Percentiles rank a stretch among this genome's conserved stretches.
Evolutionary conservation across 2,797 vertebrate species (phyloP).

Genomic region (Danionella dracula): DNA sequence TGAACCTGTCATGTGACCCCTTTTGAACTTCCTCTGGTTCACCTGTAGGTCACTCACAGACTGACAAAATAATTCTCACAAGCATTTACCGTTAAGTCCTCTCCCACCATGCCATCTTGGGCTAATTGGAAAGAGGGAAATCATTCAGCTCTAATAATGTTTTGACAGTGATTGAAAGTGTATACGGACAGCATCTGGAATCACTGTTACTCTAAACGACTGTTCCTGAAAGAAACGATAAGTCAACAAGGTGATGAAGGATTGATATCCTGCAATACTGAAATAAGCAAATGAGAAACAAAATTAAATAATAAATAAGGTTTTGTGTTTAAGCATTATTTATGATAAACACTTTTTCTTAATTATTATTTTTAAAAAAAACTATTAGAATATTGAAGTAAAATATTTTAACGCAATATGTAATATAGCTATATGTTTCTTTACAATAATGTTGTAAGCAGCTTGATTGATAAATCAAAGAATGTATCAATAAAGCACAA

Average conservation of each 20-base stretch:
- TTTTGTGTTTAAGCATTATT: no score
- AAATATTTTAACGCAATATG: no score
- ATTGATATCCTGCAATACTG: neutral
- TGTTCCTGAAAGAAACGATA: neutral
- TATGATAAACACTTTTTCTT: no score
- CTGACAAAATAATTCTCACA: constrained; percentile 49
- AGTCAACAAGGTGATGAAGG: neutral
- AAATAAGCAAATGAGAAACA: no score
- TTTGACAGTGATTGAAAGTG: constrained; percentile 16
- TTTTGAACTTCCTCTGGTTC: constrained; percentile 52
- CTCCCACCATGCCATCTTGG: constrained; percentile 50
- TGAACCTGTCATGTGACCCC: constrained; percentile 21
- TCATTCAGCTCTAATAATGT: constrained; percentile 29
- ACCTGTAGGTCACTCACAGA: constrained; percentile 29
- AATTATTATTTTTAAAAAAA: no score
- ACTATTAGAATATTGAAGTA: no score
- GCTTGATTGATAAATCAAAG: no score
- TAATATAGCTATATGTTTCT: no score
- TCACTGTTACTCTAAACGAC: neutral
- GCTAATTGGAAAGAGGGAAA: constrained; percentile 38
- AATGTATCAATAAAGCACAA: no score
- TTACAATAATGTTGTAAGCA: no score
- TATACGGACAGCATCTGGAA: constrained; percentile 37
- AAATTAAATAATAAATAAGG: no score
- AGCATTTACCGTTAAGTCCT: constrained; percentile 56